A percentile compares a stretch with the other conserved stretches of the same genome.
These are phyloP conservation scores for Smittia aterrima DNA, from an alignment of 2,888 invertebrate species.

Conservation along the genomic window DNA sequence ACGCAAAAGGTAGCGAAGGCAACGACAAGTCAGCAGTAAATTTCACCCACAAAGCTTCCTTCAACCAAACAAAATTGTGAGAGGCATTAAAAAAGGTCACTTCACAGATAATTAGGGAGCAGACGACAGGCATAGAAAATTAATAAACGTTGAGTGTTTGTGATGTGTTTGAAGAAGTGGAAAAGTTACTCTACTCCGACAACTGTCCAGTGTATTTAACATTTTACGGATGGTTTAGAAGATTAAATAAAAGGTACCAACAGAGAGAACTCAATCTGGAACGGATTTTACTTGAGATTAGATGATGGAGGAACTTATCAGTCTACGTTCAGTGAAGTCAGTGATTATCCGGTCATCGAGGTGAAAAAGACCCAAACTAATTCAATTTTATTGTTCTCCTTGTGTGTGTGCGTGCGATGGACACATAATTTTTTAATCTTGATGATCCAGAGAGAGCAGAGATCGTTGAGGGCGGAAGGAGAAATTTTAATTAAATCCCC, in stretches of 20 bases:
- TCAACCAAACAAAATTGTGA: not conserved
- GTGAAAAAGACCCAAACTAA: constrained; percentile 5
- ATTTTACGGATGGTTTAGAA: constrained; percentile 28
- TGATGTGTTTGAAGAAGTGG: constrained; percentile 41
- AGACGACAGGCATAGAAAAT: constrained; percentile 33
- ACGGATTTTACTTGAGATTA: not conserved
- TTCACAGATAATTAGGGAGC: constrained; percentile 41
- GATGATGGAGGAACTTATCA: not conserved
- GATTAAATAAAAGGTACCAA: constrained; percentile 38
- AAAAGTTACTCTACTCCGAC: constrained; percentile 17
- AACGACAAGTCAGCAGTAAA: constrained; percentile 15
- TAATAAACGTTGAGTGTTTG: constrained; percentile 40
- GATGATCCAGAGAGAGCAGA: not conserved
- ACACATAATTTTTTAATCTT: constrained; percentile 24
- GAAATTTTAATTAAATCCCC: constrained; percentile 29
- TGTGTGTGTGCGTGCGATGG: constrained; percentile 14
- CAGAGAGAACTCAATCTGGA: not conserved
- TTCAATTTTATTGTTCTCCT: constrained; percentile 13
- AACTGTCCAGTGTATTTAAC: not conserved
- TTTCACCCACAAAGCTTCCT: constrained; percentile 4
- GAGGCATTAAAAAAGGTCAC: constrained; percentile 40
- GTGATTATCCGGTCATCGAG: not conserved
- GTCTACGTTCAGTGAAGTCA: not conserved
- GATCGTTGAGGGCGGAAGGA: not conserved
- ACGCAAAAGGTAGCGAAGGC: not conserved